These are phyloP conservation scores for Pholis gunnellus DNA, from an alignment of 2,113 vertebrate genomes.

Conservation along the genomic window DNA sequence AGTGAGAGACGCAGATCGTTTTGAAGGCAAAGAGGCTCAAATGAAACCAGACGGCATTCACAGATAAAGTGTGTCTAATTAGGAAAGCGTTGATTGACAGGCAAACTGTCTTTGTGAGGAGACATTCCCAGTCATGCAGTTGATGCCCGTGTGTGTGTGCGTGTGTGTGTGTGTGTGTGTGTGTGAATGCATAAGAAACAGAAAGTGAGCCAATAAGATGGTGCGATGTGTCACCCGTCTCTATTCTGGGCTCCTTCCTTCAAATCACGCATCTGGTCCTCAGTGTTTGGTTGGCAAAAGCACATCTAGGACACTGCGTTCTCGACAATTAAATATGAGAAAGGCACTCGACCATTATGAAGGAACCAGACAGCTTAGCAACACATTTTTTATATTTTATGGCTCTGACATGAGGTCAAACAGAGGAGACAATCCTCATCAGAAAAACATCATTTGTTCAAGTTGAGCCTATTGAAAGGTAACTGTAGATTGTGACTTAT, in stretches of 20 bases:
- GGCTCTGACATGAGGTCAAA: neutral
- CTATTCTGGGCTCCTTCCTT: slow-evolving; percentile 27
- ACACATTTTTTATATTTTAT: neutral
- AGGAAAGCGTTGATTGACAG: slow-evolving; percentile 58
- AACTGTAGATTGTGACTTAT: neutral
- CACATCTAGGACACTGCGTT: slow-evolving; percentile 35
- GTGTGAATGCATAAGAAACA: neutral
- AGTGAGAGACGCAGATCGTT: slow-evolving; percentile 35
- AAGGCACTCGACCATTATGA: slow-evolving; percentile 9
- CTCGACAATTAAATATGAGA: slow-evolving; percentile 15
- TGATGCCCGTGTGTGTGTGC: neutral
- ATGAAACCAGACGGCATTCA: slow-evolving; percentile 48
- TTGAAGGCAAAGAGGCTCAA: slow-evolving; percentile 17
- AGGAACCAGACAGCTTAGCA: slow-evolving; percentile 11
- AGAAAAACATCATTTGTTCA: neutral
- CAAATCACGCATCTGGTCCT: slow-evolving; percentile 50
- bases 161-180: no score
- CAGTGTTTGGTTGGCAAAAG: slow-evolving; percentile 29
- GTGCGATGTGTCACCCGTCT: slow-evolving; percentile 33
- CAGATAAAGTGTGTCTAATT: slow-evolving; percentile 53
- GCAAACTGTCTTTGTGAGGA: slow-evolving; percentile 6
- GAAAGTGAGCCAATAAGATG: slow-evolving; percentile 5
- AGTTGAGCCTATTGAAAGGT: neutral
- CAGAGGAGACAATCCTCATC: neutral
- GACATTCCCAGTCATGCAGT: slow-evolving; percentile 15